Conservation (phyloP, 2,888 invertebrate genomes). For the Leucophenga maculata region DNA sequence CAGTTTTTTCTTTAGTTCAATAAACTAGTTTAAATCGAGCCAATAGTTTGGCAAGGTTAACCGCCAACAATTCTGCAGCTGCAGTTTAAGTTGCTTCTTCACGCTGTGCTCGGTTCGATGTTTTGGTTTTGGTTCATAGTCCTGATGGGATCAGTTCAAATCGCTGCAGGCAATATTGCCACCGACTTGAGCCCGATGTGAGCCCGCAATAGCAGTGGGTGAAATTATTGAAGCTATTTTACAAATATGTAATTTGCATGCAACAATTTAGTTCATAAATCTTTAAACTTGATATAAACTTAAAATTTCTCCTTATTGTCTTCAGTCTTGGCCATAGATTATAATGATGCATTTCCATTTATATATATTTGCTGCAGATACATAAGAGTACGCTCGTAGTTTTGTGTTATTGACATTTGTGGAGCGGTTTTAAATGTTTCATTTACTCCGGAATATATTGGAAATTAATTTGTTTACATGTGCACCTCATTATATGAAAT, state of each 20-base stretch:
- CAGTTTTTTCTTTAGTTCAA: not conserved
- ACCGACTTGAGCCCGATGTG: not conserved
- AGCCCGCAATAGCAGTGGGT: not conserved
- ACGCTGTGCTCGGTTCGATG: not conserved
- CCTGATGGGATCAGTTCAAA: not conserved
- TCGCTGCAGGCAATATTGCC: not conserved
- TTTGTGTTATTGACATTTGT: not conserved
- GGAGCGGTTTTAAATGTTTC: no score
- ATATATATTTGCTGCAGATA: not conserved
- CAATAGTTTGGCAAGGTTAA: not conserved
- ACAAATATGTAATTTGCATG: no score
- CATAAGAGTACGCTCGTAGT: no score
- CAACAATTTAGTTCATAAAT: no score
- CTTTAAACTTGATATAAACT: not conserved
- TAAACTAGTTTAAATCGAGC: not conserved
- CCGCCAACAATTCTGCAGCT: not conserved
- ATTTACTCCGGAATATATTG: no score
- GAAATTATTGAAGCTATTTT: slow-evolving; percentile 1
- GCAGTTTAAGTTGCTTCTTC: not conserved
- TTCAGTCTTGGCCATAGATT: not conserved
- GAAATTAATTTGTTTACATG: not conserved
- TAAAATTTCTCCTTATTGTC: not conserved
- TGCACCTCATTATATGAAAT: not conserved
- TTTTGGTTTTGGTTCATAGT: not conserved
- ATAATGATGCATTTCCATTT: not conserved